Base-by-base conservation (phyloP, 2,797 vertebrate genomes). In the Gobionotothen gibberifrons region DNA sequence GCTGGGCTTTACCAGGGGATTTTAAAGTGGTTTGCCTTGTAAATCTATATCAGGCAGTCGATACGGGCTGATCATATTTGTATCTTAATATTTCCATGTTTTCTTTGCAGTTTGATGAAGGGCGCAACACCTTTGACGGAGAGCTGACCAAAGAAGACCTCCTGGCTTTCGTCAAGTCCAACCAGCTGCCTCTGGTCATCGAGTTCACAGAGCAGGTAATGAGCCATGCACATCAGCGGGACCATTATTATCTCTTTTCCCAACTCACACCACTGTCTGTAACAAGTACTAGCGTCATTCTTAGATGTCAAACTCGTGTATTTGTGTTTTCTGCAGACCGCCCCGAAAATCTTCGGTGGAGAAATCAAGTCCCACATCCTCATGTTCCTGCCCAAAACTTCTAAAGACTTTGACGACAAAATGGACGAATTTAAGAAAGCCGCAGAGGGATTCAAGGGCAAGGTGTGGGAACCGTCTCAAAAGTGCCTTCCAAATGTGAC, bases 321-420 rank as follows among this genome's bases (percentile, higher is more conserved):
- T 36, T 47, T 43, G 1, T 56, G 1, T 66, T 59, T 69, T n/a
- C 32, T 62, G 9, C 92, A 99, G 98, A 98, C 97, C 0, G 98
- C 98, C 57, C 98, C 98, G 0, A 99, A 99, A 94, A 99, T 99
- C 88, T 99, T 99, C 0, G 98, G 98, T n/a, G 98, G 98, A 26
- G 98, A 99, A 0, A 98, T 99, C 88, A 99, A 99, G 92, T 99
- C 98, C 13, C 98, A 99, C 82, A 98, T 98, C 88, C 94, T 99
- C 63, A 94, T 99, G 83, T 99, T 99, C 76, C 84, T 99, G 66
- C 97, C 97, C 32, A 99, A 98, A 94, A 93, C 94, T 0, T 92
- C 94, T 17, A 74, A 94, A 19, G 97, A 96, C 89, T 97, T 97
- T 29, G 93, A 98, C 36, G 93, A 88, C 22, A 99, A 98, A 80